Evolutionary conservation across 2,888 invertebrate species (phyloP).

Genomic region (Lottia scabra): DNA sequence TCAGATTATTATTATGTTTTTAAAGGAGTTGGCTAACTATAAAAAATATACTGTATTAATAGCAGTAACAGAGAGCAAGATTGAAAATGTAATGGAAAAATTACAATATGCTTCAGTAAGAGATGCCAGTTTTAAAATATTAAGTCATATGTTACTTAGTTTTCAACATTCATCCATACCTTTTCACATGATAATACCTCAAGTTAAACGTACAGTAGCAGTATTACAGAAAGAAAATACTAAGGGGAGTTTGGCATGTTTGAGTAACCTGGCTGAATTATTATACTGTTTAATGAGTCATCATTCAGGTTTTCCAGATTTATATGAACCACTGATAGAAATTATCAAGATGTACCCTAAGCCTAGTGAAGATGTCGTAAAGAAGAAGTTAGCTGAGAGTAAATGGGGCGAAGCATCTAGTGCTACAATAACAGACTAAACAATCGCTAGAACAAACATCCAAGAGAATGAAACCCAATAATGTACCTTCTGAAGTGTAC

Average conservation of each 20-base stretch:
- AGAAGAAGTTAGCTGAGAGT: constrained; percentile 42
- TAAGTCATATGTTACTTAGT: constrained; percentile 64
- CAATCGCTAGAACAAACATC: too few species aligned
- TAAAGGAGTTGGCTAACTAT: constrained; percentile 52
- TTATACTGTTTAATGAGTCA: constrained; percentile 61
- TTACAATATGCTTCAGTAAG: constrained; percentile 47
- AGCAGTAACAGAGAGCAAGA: constrained; percentile 52
- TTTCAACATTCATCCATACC: constrained; percentile 67
- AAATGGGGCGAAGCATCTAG: constrained; percentile 40
- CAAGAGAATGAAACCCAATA: neutral
- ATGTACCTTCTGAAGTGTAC: constrained; percentile 6
- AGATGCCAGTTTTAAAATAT: constrained; percentile 56
- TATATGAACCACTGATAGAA: constrained; percentile 64
- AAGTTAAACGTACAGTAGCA: constrained; percentile 41
- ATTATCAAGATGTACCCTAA: constrained; percentile 57
- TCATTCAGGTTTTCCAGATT: constrained; percentile 67
- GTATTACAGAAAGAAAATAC: constrained; percentile 38
- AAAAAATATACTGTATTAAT: constrained; percentile 58
- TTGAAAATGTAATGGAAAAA: constrained; percentile 61
- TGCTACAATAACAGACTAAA: neutral
- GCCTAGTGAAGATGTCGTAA: constrained; percentile 51
- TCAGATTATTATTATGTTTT: constrained; percentile 58
- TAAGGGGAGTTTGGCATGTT: constrained; percentile 27
- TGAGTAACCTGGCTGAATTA: constrained; percentile 47
- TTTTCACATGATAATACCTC: constrained; percentile 66